A percentile compares a stretch with the other conserved stretches of the same genome.
phyloP scores from a whole-genome alignment of 2,113 vertebrate genomes.

The Neodontobutis hainanensis region DNA sequence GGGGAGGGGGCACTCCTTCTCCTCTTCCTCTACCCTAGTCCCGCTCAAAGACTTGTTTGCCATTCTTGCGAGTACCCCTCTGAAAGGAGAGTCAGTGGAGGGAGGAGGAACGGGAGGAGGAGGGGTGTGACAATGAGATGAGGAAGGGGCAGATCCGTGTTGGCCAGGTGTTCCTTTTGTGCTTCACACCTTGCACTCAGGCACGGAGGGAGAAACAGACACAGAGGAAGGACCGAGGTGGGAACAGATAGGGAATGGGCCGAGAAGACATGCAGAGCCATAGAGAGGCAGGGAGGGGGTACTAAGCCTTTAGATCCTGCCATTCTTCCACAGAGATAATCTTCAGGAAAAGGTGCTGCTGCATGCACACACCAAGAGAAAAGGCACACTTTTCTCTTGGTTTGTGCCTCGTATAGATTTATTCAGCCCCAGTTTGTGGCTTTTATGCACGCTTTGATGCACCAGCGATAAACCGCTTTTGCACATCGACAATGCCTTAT shows the following conservation, averaged over 20 bases:
- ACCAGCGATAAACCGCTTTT: constrained; percentile 66
- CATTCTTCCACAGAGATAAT: constrained; percentile 72
- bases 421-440: constrained; percentile 64
- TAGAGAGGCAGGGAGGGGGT: constrained; percentile 14
- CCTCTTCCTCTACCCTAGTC: constrained; percentile 49
- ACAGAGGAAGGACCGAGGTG: constrained; percentile 36
- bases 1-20: constrained; percentile 44
- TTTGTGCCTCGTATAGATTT: constrained; percentile 59
- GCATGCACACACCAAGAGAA: no score
- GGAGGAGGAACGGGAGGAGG: constrained; percentile 21
- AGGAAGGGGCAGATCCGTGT: constrained; percentile 72
- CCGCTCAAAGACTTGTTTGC: constrained; percentile 77
- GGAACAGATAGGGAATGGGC: constrained; percentile 29
- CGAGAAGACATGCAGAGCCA: not conserved
- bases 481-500: constrained; percentile 70
- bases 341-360: constrained; percentile 52
- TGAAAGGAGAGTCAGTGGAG: constrained; percentile 59
- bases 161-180: constrained; percentile 84
- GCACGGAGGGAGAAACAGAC: constrained; percentile 47
- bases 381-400: constrained; percentile 37
- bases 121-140: constrained; percentile 55
- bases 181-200: constrained; percentile 73
- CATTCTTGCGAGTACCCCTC: constrained; percentile 73
- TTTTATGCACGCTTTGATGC: constrained; percentile 66
- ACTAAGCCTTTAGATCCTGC: constrained; percentile 60